phyloP scores from a whole-genome alignment of 2,113 vertebrate genomes.

The Vimba vimba region DNA sequence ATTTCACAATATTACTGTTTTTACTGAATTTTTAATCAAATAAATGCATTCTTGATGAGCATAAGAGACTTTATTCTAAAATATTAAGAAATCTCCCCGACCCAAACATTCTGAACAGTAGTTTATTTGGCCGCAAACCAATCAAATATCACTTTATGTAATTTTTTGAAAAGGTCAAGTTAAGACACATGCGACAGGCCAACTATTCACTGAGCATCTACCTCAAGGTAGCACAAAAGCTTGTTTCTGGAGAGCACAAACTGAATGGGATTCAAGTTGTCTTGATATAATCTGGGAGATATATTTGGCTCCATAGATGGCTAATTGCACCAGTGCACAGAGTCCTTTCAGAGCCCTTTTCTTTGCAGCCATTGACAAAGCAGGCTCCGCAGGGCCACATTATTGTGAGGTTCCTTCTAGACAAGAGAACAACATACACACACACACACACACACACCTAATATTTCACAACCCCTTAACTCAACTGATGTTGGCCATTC shows the following conservation, averaged over 20 bases:
- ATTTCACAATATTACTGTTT: background rate
- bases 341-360: conserved; percentile 48
- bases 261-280: conserved; percentile 50
- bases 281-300: conserved; percentile 44
- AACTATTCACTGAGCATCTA: conserved; percentile 36
- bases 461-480: conserved; percentile 26
- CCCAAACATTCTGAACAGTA: background rate
- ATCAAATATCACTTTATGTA: conserved; percentile 27
- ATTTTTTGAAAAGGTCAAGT: conserved; percentile 22
- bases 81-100: background rate
- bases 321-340: conserved; percentile 51
- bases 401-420: conserved; percentile 42
- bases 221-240: conserved; percentile 36
- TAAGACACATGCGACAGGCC: conserved; percentile 20
- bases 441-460: background rate
- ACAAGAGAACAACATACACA: conserved; percentile 10
- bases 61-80: background rate
- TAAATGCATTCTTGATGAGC: background rate
- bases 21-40: background rate
- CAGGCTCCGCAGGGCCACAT: conserved; percentile 23
- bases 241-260: conserved; percentile 20
- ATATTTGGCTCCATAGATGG: conserved; percentile 41
- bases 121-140: background rate
- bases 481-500: conserved; percentile 14
- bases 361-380: conserved; percentile 41